Evolutionary conservation across 2,797 vertebrate genomes (phyloP).

Genomic region (Enteromius unitaeniatus): DNA sequence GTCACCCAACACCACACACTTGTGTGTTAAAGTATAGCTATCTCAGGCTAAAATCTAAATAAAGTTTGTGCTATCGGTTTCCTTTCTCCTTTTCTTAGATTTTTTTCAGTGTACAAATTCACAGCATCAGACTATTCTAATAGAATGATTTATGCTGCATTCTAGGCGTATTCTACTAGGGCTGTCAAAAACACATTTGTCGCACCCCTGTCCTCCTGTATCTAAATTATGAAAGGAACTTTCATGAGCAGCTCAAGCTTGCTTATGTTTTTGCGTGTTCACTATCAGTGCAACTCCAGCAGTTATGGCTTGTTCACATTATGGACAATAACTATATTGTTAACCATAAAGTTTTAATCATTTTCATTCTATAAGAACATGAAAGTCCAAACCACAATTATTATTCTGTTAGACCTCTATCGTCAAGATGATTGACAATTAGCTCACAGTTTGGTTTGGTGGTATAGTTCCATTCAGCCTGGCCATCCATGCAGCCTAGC

Average conservation of each 20-base stretch:
- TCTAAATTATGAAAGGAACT: constrained; percentile 4
- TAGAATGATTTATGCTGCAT: background rate
- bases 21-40: constrained; percentile 67
- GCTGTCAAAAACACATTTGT: background rate
- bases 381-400: background rate
- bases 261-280: background rate
- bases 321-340: background rate
- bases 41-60: constrained; percentile 67
- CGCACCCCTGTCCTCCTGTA: background rate
- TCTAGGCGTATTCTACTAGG: background rate
- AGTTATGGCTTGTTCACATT: background rate
- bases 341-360: background rate
- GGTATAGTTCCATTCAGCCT: background rate
- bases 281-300: constrained; percentile 4
- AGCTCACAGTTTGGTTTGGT: background rate
- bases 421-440: background rate
- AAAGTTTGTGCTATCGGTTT: constrained; percentile 60
- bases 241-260: background rate
- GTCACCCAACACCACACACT: constrained; percentile 72
- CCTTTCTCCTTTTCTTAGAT: background rate
- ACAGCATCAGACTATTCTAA: background rate
- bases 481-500: background rate
- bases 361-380: background rate
- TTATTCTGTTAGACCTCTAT: background rate
- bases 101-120: background rate